phyloP scores from a whole-genome alignment of 2,888 invertebrate genomes.

The Drosophila histrio region DNA sequence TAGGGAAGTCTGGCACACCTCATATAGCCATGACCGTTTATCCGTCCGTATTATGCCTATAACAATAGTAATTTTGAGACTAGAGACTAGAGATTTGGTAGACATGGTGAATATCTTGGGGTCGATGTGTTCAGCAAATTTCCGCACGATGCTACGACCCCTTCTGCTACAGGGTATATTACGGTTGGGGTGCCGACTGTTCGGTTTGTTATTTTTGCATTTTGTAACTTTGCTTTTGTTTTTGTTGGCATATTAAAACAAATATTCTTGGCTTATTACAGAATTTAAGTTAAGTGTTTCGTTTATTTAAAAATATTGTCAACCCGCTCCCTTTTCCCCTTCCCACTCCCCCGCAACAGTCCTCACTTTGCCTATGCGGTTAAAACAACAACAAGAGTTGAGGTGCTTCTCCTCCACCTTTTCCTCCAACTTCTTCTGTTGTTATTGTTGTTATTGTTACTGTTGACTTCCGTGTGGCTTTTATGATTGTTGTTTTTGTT shows the following conservation, averaged over 20 bases:
- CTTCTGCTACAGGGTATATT: no score
- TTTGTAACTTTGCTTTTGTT: constrained; percentile 8
- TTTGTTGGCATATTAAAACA: constrained; percentile 43
- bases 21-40: no score
- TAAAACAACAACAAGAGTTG: constrained; percentile 11
- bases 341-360: neutral
- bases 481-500: constrained; percentile 31
- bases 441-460: constrained; percentile 17
- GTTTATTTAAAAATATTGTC: constrained; percentile 56
- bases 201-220: neutral
- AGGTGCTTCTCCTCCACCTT: no score
- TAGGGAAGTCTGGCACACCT: no score
- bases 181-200: no score
- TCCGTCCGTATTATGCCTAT: no score
- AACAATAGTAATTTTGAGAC: no score
- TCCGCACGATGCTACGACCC: no score
- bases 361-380: neutral
- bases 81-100: no score
- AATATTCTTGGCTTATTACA: constrained; percentile 69
- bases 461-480: constrained; percentile 47
- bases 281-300: constrained; percentile 57
- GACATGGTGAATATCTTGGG: no score
- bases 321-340: neutral
- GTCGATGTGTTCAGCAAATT: no score
- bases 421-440: neutral